phyloP scores from a whole-genome alignment of 2,797 vertebrate genomes.

The Poeciliopsis gracilis region DNA sequence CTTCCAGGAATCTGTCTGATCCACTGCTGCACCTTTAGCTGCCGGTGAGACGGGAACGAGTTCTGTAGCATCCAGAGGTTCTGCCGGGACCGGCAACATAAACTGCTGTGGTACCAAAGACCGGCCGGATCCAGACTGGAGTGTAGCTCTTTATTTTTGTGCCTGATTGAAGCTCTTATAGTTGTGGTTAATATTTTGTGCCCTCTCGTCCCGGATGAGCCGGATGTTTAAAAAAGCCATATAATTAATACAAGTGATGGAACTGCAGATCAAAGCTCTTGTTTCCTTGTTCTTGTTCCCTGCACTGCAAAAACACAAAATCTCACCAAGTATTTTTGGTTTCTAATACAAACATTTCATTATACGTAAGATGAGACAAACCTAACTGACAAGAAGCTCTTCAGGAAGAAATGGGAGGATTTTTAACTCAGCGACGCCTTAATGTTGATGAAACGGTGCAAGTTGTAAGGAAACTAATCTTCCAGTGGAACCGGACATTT shows the following conservation, averaged over 20 bases:
- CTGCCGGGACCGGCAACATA: slow-evolving; percentile 18
- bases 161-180: slow-evolving; percentile 66
- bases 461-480: no score
- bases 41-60: slow-evolving; percentile 3
- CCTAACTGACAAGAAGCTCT: no score
- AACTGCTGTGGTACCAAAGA: slow-evolving; percentile 69
- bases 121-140: slow-evolving; percentile 55
- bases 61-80: slow-evolving; percentile 37
- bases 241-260: slow-evolving; percentile 56
- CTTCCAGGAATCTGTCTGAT: slow-evolving; percentile 4
- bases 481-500: no score
- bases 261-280: slow-evolving; percentile 45
- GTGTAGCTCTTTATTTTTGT: slow-evolving; percentile 62
- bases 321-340: no score
- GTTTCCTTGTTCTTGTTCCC: slow-evolving; percentile 11
- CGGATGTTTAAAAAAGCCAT: slow-evolving; percentile 75
- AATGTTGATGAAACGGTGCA: no score
- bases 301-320: no score
- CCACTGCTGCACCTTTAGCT: slow-evolving; percentile 19
- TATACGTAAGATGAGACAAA: no score
- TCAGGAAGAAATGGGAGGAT: no score
- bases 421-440: no score
- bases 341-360: no score
- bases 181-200: slow-evolving; percentile 53
- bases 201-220: slow-evolving; percentile 39